Evolutionary conservation across 2,888 invertebrate species (phyloP).

Genomic region (Mesodorylaimus sp.): DNA sequence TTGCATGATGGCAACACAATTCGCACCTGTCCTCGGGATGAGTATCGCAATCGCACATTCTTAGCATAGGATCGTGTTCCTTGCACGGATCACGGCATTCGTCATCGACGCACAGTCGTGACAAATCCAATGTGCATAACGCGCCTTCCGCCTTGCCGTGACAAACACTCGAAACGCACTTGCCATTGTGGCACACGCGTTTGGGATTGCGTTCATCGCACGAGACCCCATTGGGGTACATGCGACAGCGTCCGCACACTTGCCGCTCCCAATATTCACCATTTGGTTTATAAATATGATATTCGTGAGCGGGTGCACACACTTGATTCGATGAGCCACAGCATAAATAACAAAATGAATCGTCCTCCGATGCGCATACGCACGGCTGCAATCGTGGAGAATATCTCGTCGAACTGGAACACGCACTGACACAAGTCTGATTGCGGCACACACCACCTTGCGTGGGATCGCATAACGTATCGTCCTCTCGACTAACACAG

Average conservation of each 20-base stretch:
- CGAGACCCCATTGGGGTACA: conserved; percentile 17
- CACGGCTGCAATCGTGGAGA: conserved; percentile 24
- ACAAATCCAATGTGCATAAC: not conserved
- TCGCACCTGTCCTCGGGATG: conserved; percentile 28
- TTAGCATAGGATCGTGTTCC: not conserved
- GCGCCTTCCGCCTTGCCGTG: not conserved
- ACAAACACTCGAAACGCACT: conserved; percentile 4
- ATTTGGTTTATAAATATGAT: conserved; percentile 19
- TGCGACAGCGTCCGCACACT: conserved; percentile 24
- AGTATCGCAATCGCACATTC: not conserved
- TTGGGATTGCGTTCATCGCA: conserved; percentile 28
- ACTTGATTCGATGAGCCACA: conserved; percentile 23
- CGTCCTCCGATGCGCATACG: conserved; percentile 26
- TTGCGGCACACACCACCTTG: conserved; percentile 1
- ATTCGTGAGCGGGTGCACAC: conserved; percentile 24
- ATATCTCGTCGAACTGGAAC: conserved; percentile 16
- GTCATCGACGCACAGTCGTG: not conserved
- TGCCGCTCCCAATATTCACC: conserved; percentile 30
- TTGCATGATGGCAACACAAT: conserved; percentile 27
- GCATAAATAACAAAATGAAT: conserved; percentile 29
- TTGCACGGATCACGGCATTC: not conserved
- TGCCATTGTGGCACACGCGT: conserved; percentile 19
- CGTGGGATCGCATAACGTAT: conserved; percentile 4
- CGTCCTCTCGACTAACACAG: not conserved
- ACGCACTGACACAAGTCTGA: conserved; percentile 14